A percentile compares a stretch with the other conserved stretches of the same genome.
These are phyloP conservation scores for Chromobotia macracanthus DNA, from an alignment of 2,797 vertebrate species.

Conservation along the genomic window DNA sequence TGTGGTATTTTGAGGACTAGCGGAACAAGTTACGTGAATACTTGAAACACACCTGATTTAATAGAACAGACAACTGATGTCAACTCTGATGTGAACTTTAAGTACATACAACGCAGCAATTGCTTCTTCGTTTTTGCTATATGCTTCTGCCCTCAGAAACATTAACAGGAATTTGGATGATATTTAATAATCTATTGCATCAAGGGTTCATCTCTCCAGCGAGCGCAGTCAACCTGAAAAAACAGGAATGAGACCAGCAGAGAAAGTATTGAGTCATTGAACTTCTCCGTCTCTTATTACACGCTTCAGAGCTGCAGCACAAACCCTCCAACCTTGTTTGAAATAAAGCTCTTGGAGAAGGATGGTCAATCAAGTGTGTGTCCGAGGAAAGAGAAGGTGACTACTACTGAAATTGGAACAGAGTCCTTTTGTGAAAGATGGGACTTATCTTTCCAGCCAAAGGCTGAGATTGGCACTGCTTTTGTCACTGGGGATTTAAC, in stretches of 20 bases:
- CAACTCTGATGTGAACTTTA: too few species aligned
- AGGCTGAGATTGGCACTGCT: conserved; percentile 50
- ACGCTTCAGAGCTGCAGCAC: conserved; percentile 65
- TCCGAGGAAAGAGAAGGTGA: conserved; percentile 46
- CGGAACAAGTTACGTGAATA: too few species aligned
- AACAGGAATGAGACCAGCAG: conserved; percentile 40
- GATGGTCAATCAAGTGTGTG: conserved; percentile 64
- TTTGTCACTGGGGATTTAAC: conserved; percentile 54
- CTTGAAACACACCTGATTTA: too few species aligned
- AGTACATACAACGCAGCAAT: too few species aligned
- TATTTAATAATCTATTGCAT: conserved; percentile 7
- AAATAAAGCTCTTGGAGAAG: conserved; percentile 63
- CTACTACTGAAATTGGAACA: conserved; percentile 48
- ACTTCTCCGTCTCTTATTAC: conserved; percentile 71
- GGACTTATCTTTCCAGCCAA: conserved; percentile 49
- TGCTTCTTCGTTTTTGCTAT: neutral
- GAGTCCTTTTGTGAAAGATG: conserved; percentile 49
- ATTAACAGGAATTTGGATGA: neutral
- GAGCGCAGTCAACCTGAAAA: conserved; percentile 28
- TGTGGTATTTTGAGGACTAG: neutral
- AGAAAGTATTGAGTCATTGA: conserved; percentile 60
- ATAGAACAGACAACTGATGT: too few species aligned
- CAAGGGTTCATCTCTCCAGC: neutral
- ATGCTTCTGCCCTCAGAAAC: neutral
- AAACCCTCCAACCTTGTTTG: conserved; percentile 55